Conservation (phyloP, 2,113 vertebrate species). For the Sorex fumeus region DNA sequence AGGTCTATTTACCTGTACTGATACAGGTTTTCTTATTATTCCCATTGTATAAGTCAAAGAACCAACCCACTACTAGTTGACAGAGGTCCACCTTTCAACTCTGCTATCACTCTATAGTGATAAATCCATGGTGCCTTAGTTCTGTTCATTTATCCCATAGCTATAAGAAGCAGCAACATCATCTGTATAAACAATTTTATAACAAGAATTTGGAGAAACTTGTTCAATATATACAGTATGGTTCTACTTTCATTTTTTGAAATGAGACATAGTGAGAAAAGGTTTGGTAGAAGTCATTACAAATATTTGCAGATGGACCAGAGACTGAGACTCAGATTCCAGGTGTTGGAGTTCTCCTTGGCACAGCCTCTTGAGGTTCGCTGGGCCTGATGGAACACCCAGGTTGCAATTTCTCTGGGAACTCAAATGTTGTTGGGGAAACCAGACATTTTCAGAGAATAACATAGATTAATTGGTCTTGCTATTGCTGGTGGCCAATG, state of each 20-base stretch:
- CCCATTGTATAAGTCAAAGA: background rate
- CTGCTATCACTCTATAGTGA: background rate
- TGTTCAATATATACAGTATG: background rate
- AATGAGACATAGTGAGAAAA: background rate
- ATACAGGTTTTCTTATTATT: background rate
- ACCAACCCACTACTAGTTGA: background rate
- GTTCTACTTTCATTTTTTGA: background rate
- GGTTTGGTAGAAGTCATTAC: background rate
- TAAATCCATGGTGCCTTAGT: background rate
- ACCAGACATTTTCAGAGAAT: too few relatives aligned
- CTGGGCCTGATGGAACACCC: too few relatives aligned
- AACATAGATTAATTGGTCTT: too few relatives aligned
- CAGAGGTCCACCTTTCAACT: background rate
- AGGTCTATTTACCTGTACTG: too few relatives aligned
- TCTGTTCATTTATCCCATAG: background rate
- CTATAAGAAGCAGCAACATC: background rate
- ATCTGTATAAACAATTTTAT: background rate
- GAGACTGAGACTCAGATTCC: too few relatives aligned
- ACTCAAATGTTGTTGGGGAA: too few relatives aligned
- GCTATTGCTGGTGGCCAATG: too few relatives aligned
- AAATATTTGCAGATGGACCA: background rate
- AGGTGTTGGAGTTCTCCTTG: too few relatives aligned
- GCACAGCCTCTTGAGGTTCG: too few relatives aligned
- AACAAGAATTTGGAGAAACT: background rate
- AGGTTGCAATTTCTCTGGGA: too few relatives aligned